Conservation (phyloP, 2,113 vertebrate genomes). For the Apus apus region DNA sequence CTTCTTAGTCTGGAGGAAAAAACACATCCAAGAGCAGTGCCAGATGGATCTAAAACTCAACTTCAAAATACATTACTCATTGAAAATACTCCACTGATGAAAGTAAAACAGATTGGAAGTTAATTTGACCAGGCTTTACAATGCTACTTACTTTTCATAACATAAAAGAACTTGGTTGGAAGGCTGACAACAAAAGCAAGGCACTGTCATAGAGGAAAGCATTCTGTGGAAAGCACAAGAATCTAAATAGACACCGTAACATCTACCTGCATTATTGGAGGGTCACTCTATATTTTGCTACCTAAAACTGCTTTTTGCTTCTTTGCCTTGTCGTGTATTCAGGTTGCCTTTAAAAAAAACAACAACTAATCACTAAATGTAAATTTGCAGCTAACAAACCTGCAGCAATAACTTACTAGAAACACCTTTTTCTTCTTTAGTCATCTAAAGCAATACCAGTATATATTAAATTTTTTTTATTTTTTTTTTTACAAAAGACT, state of each 20-base stretch:
- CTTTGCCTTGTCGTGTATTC: background rate
- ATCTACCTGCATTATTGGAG: background rate
- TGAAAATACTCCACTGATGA: background rate
- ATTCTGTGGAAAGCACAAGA: background rate
- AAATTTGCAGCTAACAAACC: background rate
- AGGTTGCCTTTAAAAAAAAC: background rate
- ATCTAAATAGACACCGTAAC: background rate
- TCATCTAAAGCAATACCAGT: rapidly evolving
- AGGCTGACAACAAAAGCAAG: background rate
- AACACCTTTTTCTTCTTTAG: background rate
- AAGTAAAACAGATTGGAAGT: background rate
- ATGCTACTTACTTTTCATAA: background rate
- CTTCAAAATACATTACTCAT: background rate
- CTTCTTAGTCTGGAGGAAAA: background rate
- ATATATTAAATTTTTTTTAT: too few species aligned
- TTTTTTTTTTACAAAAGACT: background rate
- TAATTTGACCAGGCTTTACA: background rate
- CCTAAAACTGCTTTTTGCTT: background rate
- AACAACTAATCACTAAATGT: background rate
- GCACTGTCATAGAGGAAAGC: background rate
- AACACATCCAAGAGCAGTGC: background rate
- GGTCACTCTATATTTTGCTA: background rate
- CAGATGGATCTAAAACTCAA: background rate
- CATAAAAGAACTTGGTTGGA: background rate
- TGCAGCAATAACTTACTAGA: background rate